Evolutionary conservation across 2,797 vertebrate genomes (phyloP), one percentile per base, ranked within the genome.

Genomic region (Cirrhinus molitorella): DNA sequence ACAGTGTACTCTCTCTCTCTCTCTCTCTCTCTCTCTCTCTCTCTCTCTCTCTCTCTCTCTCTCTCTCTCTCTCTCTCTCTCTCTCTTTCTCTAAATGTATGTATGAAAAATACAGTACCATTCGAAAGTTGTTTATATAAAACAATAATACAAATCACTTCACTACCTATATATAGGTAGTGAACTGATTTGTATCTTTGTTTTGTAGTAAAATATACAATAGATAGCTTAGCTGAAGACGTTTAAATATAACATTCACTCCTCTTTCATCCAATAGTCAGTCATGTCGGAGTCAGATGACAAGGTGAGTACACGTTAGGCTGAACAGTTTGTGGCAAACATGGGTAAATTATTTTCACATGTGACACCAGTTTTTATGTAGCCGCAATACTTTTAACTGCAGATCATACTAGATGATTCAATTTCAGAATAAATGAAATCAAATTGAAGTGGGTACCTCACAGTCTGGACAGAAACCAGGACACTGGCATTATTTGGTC

Each of bases 221-320:
- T n/a, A n/a, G 1, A 28, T 28, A 19, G 65, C 28, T 45, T 72
- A 31, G 25, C 16, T 80, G 21, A 51, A 83, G 75, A n/a, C 1
- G n/a, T 43, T 21, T 21, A 14, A 53, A 13, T 53, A 28, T 67
- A 82, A 61, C 2, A 45, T 13, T 25, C 9, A 61, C 59, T 68
- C 5, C 1, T 72, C 72, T 74, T 83, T 65, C 79, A 28, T 81
- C 57, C 70, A 55, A 53, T 85, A 94, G 93, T 65, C 74, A 1
- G 4, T 91, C 0, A 43, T 85, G 23, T 91, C 87, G 0, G 87
- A 89, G 1, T 86, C 90, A 10, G 90, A 85, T 3, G 91, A 94
- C 78, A 47, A 91, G 92, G 94, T 95, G 83, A 93, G 93, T 93
- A 81, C 31, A 70, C 37, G 31, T 73, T 40, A 19, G 19, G 2